Conservation (phyloP, 2,797 vertebrate species). For the Taeniopygia guttata region DNA sequence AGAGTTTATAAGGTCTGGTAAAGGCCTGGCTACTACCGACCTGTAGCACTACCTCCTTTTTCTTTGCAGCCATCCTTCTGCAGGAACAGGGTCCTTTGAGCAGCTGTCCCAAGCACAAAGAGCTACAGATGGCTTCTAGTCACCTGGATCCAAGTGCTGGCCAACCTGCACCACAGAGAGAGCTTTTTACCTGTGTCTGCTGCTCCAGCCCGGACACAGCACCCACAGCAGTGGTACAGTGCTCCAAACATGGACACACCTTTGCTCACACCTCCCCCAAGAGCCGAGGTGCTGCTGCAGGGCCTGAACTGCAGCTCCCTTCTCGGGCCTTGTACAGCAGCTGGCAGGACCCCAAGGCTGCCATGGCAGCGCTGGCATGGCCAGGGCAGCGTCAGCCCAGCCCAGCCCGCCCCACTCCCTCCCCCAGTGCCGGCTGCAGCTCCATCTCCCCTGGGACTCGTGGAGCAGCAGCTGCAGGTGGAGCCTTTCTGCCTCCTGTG, state of each 20-base stretch:
- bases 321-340: background rate
- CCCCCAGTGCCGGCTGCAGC: fast-evolving
- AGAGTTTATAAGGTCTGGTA: background rate
- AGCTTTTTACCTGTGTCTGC: background rate
- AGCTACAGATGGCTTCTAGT: background rate
- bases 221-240: background rate
- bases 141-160: background rate
- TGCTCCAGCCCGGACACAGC: fast-evolving
- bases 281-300: fast-evolving
- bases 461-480: background rate
- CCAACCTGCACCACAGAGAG: background rate
- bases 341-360: background rate
- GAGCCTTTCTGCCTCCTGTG: background rate
- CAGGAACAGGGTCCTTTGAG: background rate
- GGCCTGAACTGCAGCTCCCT: fast-evolving
- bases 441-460: fast-evolving
- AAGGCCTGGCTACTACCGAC: conserved; percentile 2
- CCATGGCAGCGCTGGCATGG: background rate
- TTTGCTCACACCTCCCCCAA: background rate
- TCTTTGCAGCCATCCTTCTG: conserved; percentile 26
- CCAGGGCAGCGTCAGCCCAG: background rate
- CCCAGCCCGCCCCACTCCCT: background rate
- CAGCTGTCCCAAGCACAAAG: background rate
- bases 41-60: conserved; percentile 25
- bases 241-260: background rate